Conservation (phyloP, 2,113 vertebrate genomes). For the Diphyllodes magnificus region DNA sequence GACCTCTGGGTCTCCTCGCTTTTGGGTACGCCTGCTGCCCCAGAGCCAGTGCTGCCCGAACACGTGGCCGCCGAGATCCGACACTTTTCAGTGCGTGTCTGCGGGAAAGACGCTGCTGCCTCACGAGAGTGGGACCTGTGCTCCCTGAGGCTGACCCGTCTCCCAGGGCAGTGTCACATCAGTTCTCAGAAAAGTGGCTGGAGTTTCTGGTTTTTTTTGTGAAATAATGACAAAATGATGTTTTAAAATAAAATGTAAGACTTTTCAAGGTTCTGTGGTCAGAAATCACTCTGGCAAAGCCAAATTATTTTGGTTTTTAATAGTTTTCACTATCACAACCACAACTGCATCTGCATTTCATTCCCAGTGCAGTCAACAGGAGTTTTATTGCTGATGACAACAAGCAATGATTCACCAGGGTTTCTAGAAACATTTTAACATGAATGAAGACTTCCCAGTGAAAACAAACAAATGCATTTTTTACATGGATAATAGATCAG, state of each 20-base stretch:
- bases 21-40: too few relatives aligned
- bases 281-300: not conserved
- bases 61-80: too few relatives aligned
- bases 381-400: not conserved
- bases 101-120: too few relatives aligned
- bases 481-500: not conserved
- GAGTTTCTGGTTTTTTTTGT: not conserved
- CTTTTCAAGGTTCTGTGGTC: not conserved
- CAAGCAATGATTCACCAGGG: not conserved
- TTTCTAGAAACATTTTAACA: not conserved
- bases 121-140: too few relatives aligned
- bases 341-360: not conserved
- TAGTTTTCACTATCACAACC: not conserved
- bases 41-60: too few relatives aligned
- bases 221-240: not conserved
- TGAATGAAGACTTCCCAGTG: not conserved
- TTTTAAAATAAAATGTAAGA: not conserved
- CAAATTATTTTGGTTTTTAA: not conserved
- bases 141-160: too few relatives aligned
- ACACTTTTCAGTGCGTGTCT: too few relatives aligned
- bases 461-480: not conserved
- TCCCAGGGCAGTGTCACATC: not conserved
- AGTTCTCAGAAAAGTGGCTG: not conserved
- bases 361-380: not conserved
- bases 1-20: too few relatives aligned